These are phyloP conservation scores for Cladopsammia gracilis DNA, from an alignment of 64 coral and sea anemone species.

Conservation along the genomic window DNA sequence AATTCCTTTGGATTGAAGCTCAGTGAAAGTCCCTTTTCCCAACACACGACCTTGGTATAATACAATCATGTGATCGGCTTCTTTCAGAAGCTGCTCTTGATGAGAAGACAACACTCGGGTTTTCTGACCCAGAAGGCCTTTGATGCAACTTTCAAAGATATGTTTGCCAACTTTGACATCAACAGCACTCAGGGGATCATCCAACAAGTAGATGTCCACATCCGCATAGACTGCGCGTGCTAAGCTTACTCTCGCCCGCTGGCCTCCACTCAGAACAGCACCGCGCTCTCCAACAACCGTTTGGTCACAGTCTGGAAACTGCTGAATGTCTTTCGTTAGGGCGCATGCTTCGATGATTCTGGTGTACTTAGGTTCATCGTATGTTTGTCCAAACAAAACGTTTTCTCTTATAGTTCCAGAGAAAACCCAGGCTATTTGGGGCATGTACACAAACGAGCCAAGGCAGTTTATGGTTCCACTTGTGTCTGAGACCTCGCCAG, in stretches of 20 bases:
- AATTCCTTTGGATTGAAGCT: neutral
- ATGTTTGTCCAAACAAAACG: neutral
- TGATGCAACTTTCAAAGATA: conserved; percentile 28
- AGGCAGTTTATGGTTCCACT: neutral
- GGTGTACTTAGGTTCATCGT: neutral
- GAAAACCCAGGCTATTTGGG: conserved; percentile 17
- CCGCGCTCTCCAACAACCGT: conserved; percentile 33
- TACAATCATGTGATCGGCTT: conserved; percentile 22
- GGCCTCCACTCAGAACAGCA: conserved; percentile 31
- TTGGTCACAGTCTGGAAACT: conserved; percentile 16
- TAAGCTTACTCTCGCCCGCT: conserved; percentile 20
- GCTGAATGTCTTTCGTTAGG: conserved; percentile 9
- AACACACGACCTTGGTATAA: conserved; percentile 5
- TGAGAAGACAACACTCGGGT: conserved; percentile 14
- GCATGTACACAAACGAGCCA: neutral
- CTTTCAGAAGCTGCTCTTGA: neutral
- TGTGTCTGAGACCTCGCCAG: neutral
- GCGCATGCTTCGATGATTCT: conserved; percentile 5
- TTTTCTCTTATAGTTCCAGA: conserved; percentile 36
- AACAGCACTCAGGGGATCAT: conserved; percentile 32
- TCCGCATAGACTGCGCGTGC: neutral
- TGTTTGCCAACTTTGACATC: conserved; percentile 18
- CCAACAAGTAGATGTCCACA: conserved; percentile 26
- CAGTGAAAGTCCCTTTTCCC: neutral
- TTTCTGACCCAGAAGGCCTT: neutral